Evolutionary conservation across 2,888 invertebrate genomes (phyloP).

Genomic region (Phrixothrix hirtus): DNA sequence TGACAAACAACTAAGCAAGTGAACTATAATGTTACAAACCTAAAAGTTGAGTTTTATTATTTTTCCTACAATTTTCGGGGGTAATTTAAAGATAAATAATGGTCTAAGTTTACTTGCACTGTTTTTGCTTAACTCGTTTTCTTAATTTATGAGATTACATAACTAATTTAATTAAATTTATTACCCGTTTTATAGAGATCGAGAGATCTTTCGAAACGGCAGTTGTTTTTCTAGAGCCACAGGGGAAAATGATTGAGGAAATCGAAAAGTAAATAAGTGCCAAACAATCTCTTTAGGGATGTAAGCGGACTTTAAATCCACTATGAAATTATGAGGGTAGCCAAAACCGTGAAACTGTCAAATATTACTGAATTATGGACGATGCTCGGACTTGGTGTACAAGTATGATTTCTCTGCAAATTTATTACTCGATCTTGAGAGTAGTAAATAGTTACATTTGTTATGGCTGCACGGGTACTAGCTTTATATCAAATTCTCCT

Average conservation of each 20-base stretch:
- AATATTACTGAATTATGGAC: slow-evolving; percentile 36
- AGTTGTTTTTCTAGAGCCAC: neutral
- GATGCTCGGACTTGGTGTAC: slow-evolving; percentile 26
- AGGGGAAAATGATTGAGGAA: neutral
- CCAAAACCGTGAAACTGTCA: slow-evolving; percentile 38
- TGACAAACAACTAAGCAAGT: no score
- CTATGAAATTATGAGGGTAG: slow-evolving; percentile 37
- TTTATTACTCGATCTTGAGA: slow-evolving; percentile 24
- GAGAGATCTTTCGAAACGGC: neutral
- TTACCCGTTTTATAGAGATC: neutral
- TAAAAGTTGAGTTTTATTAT: no score
- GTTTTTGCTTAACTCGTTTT: slow-evolving; percentile 11
- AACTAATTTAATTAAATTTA: neutral
- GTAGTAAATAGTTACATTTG: slow-evolving; percentile 13
- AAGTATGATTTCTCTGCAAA: slow-evolving; percentile 27
- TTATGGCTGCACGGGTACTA: no score
- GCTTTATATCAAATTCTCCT: neutral
- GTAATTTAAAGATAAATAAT: slow-evolving; percentile 14
- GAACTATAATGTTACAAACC: no score
- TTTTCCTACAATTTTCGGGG: slow-evolving; percentile 11
- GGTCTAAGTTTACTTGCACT: slow-evolving; percentile 7
- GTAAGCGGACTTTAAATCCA: slow-evolving; percentile 38
- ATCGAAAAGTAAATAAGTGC: slow-evolving; percentile 26
- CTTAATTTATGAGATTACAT: slow-evolving; percentile 9
- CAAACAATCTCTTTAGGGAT: slow-evolving; percentile 28